Evolutionary conservation across 2,888 invertebrate genomes (phyloP), one percentile per base, ranked within the genome.

Genomic region (Dynastes maya): DNA sequence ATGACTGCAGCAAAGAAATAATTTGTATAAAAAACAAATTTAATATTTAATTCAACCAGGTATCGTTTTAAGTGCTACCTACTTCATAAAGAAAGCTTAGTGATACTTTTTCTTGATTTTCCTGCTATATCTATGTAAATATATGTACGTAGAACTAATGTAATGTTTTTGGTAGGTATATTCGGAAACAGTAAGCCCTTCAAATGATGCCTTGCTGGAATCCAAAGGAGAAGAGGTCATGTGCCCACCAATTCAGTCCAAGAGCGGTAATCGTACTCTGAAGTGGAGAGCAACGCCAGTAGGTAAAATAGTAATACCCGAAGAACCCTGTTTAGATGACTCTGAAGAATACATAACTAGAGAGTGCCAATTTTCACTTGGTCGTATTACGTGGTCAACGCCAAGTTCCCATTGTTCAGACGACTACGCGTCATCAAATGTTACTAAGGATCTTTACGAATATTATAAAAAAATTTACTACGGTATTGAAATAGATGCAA

Each of bases 211-310:
- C 4, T 55, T 55, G 8, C 8, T 22, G 55, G 55, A 55, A 55
- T 55, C 55, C 3, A 55, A 6, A n/a, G 8, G 55, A 8, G n/a
- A 45, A 45, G 2, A 6, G 8, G 11, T 53, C 5, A 55, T 55
- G 11, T 65, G 65, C 40, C 65, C 65, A 40, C 37, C 11, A 16
- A 37, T 37, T 16, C n/a, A 16, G 8, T 8, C 16, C 37, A 13
- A 16, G n/a, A 40, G 65, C 37, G 65, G 65, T 40, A 40, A 65
- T n/a, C 65, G 37, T 37, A 65, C 16, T 2, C 1, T 65, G 16
- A 65, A 65, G 5, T 65, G 65, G 65, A 37, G 37, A 16, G 16
- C 37, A 65, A 65, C 65, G 6, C 40, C 65, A 16, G 45, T 40
- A 16, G 16, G 40, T 37, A 40, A 32, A n/a, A 65, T 6, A 65